phyloP scores from a whole-genome alignment of 2,797 vertebrate species.

The Xiphorhynchus erythropygius region DNA sequence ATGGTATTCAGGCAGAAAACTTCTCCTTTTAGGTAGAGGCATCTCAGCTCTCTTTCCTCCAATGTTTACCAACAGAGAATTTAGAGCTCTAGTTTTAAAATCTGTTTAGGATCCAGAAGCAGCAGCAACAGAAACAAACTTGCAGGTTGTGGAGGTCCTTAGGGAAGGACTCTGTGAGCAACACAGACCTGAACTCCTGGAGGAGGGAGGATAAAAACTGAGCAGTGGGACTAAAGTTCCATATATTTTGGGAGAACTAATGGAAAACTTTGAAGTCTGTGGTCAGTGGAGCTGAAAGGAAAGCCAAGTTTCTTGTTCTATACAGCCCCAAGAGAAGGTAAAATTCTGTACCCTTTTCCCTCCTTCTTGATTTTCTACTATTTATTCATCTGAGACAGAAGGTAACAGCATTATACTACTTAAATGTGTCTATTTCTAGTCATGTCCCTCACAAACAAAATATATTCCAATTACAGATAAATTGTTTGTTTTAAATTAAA shows the following conservation, averaged over 20 bases:
- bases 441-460: background rate
- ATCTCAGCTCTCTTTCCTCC: background rate
- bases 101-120: background rate
- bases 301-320: background rate
- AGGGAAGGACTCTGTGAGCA: background rate
- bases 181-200: background rate
- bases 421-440: fast-evolving
- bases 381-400: background rate
- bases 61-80: background rate
- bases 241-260: background rate
- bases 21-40: background rate
- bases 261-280: background rate
- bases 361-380: background rate
- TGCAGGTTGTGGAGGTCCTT: background rate
- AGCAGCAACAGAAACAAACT: background rate
- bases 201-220: background rate
- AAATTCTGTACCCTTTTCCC: background rate
- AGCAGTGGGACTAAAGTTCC: background rate
- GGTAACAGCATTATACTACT: background rate
- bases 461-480: background rate
- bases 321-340: background rate
- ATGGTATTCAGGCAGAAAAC: background rate
- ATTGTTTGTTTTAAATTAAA: background rate
- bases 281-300: background rate
- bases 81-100: background rate